Percentiles rank a stretch among this genome's conserved stretches.
phyloP scores from a whole-genome alignment of 2,797 vertebrate genomes.

The Arctocebus calabarensis region DNA sequence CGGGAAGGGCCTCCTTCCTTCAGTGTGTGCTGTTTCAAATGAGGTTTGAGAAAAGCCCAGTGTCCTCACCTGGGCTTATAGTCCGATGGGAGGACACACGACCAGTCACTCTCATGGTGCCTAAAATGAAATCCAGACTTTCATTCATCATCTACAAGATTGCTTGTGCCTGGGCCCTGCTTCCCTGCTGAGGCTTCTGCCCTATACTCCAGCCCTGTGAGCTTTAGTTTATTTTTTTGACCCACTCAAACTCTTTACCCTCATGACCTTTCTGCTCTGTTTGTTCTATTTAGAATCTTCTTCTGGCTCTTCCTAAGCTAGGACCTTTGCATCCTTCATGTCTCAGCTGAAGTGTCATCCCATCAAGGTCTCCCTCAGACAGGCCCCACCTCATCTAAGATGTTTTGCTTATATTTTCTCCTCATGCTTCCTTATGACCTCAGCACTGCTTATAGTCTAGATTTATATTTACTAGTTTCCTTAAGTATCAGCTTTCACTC shows the following conservation, averaged over 20 bases:
- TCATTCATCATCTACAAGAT: background rate
- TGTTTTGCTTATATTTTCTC: background rate
- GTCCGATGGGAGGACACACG: background rate
- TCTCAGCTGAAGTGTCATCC: background rate
- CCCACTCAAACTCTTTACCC: background rate
- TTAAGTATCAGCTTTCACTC: slow-evolving; percentile 1
- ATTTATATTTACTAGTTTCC: background rate
- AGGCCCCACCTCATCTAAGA: no score
- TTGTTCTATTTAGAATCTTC: background rate
- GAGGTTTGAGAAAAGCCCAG: background rate
- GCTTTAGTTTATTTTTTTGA: background rate
- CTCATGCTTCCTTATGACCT: background rate
- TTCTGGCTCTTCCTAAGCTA: background rate
- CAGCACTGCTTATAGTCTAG: background rate
- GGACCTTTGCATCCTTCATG: background rate
- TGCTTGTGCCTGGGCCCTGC: background rate
- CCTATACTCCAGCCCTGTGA: background rate
- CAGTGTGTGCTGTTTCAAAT: no score
- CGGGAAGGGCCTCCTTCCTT: background rate
- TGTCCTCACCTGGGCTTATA: background rate
- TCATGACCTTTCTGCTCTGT: background rate
- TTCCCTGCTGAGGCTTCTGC: no score
- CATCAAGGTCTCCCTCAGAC: background rate
- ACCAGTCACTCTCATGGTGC: fast-evolving
- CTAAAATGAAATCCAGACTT: background rate